These are phyloP conservation scores for Knipowitschia caucasica DNA, from an alignment of 2,797 vertebrate genomes.

Conservation along the genomic window DNA sequence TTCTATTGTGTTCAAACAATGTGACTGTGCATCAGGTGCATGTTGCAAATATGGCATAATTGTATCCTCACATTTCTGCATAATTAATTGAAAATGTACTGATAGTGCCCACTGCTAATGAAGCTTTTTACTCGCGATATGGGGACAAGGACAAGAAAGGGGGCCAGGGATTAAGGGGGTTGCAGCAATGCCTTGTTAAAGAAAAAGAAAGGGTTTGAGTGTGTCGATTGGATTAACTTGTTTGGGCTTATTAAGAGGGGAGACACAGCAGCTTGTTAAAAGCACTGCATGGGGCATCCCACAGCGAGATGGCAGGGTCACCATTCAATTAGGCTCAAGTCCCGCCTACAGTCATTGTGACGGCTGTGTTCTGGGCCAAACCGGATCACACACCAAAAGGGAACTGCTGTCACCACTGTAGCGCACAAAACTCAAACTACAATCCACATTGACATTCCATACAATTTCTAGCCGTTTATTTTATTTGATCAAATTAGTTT, in stretches of 20 bases:
- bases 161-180: slow-evolving; percentile 72
- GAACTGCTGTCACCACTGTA: not conserved
- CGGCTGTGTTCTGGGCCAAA: slow-evolving; percentile 55
- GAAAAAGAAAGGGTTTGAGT: slow-evolving; percentile 78
- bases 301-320: slow-evolving; percentile 70
- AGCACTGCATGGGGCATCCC: slow-evolving; percentile 75
- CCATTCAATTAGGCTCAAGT: slow-evolving; percentile 71
- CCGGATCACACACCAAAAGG: slow-evolving; percentile 22
- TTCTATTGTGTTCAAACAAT: slow-evolving; percentile 55
- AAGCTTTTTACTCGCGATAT: slow-evolving; percentile 69
- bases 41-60: slow-evolving; percentile 31
- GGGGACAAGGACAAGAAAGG: slow-evolving; percentile 57
- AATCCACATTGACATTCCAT: not conserved
- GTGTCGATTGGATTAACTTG: slow-evolving; percentile 85
- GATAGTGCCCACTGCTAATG: slow-evolving; percentile 66
- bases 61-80: slow-evolving; percentile 58
- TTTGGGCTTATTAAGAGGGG: slow-evolving; percentile 82
- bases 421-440: not conserved
- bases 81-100: slow-evolving; percentile 57
- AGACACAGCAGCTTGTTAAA: slow-evolving; percentile 78
- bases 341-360: slow-evolving; percentile 51
- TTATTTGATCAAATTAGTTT: not conserved
- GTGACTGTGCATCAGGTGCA: slow-evolving; percentile 42
- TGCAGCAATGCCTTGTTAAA: slow-evolving; percentile 78
- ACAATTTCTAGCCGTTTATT: not conserved